phyloP scores from a whole-genome alignment of 2,797 vertebrate genomes.

The Pagetopsis macropterus region DNA sequence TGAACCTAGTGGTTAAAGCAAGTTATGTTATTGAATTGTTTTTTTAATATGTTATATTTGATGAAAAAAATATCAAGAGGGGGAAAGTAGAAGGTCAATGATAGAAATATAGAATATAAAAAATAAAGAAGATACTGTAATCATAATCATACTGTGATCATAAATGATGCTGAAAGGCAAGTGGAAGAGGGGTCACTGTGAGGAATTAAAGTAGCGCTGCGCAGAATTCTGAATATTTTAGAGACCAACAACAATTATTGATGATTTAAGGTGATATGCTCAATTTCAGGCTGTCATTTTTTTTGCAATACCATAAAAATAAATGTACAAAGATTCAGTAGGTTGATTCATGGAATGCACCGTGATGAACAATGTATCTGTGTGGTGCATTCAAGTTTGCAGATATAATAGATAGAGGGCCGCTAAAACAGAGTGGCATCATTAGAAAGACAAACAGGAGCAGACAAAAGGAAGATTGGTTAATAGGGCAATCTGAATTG shows the following conservation, averaged over 20 bases:
- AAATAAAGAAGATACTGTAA: too few relatives aligned
- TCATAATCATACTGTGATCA: too few relatives aligned
- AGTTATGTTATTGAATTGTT: too few relatives aligned
- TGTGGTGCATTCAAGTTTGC: not conserved
- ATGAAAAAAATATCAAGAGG: too few relatives aligned
- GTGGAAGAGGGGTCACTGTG: constrained; percentile 3
- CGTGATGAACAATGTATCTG: constrained; percentile 5
- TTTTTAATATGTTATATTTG: too few relatives aligned
- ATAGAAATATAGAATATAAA: too few relatives aligned
- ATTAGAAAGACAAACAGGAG: not conserved
- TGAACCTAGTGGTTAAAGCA: too few relatives aligned
- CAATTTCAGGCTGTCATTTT: too few relatives aligned
- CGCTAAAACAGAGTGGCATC: not conserved
- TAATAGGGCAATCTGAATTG: not conserved
- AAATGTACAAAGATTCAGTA: not conserved
- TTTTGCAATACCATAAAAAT: constrained; percentile 5
- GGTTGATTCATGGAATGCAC: constrained; percentile 4
- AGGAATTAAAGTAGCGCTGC: not conserved
- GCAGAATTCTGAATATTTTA: not conserved
- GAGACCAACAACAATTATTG: constrained; percentile 1
- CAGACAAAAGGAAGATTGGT: not conserved
- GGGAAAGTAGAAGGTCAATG: too few relatives aligned
- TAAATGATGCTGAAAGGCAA: constrained; percentile 9
- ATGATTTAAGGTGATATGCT: constrained; percentile 15
- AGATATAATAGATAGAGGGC: constrained; percentile 1